Evolutionary conservation across 2,888 invertebrate species (phyloP), one percentile per base, ranked within the genome.

Genomic region (Sycophila texana): DNA sequence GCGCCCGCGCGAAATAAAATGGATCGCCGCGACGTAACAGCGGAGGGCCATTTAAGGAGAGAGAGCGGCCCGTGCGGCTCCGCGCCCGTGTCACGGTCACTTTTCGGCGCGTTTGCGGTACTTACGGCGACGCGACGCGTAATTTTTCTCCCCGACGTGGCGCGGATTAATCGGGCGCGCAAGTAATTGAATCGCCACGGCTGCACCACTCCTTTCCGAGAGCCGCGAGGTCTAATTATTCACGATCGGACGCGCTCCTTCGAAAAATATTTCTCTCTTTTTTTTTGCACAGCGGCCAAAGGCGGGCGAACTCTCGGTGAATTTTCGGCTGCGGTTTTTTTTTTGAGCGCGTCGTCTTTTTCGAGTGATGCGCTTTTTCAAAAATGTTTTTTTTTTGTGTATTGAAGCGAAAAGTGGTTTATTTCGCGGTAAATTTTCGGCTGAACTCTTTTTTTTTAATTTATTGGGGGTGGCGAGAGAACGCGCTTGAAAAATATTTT

Each of bases 1-100:
- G 5, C n/a, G n/a, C n/a, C n/a, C 53, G 26, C 30, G 55, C 16
- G 39, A 20, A 30, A 73, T 12, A 73, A 39, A 73, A n/a, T 1
- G 65, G 47, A n/a, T 57, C n/a, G 47, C 53, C 18, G 51, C 47
- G 30, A 12, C 65, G 22, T 67, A 63, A 76, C 57, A 51, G 53
- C 47, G 26, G 26, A 72, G n/a, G 76, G 81, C 86, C 85, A 83
- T 86, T 85, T 85, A 86, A 84, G 86, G 86, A 84, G 85, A 84
- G 86, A 86, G 85, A 85, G 86, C 26, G 26, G 53, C 20, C n/a
- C n/a, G 10, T 47, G 20, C n/a, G 14, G 49, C 20, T 20, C 74
- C 47, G 16, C 67, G 49, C 20, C n/a, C n/a, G 65, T 77, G 74
- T 81, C 77, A 74, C 60, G 80, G 80, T 47, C 77, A n/a, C 30